Conservation (phyloP, 2,797 vertebrate genomes). For the Lagocephalus sceleratus region DNA sequence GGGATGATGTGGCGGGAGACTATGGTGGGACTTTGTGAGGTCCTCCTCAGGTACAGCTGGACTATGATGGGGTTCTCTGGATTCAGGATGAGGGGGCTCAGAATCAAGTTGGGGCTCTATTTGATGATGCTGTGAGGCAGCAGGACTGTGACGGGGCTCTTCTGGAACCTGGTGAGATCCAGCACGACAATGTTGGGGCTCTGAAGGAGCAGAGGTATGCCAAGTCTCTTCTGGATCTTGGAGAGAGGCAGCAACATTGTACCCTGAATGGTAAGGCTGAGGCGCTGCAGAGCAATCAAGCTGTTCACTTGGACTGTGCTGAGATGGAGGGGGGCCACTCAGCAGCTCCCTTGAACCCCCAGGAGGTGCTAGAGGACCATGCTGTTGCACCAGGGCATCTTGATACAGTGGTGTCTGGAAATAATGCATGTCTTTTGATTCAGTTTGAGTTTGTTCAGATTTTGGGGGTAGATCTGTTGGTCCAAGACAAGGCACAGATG, state of each 20-base stretch:
- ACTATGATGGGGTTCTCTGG: neutral
- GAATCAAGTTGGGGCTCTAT: neutral
- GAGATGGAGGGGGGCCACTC: no score
- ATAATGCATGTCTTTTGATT: neutral
- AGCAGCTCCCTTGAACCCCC: no score
- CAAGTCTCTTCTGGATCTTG: neutral
- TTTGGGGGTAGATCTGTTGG: neutral
- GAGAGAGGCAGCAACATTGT: neutral
- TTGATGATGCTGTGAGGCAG: neutral
- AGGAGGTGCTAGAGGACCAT: neutral
- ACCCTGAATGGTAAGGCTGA: neutral
- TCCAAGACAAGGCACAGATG: neutral
- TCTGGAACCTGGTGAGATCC: neutral
- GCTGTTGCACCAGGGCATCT: neutral
- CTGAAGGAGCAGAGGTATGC: neutral
- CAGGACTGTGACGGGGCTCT: conserved; percentile 1
- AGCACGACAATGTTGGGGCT: neutral
- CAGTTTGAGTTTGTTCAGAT: neutral
- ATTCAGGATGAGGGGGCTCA: neutral
- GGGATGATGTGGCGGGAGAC: neutral
- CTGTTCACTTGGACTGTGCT: no score
- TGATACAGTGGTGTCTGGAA: neutral
- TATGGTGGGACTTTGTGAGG: neutral
- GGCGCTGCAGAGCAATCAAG: no score
- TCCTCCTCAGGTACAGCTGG: neutral